Evolutionary conservation across 2,113 vertebrate genomes (phyloP), one percentile per base, ranked within the genome.

Genomic region (Gopherus evgoodei): DNA sequence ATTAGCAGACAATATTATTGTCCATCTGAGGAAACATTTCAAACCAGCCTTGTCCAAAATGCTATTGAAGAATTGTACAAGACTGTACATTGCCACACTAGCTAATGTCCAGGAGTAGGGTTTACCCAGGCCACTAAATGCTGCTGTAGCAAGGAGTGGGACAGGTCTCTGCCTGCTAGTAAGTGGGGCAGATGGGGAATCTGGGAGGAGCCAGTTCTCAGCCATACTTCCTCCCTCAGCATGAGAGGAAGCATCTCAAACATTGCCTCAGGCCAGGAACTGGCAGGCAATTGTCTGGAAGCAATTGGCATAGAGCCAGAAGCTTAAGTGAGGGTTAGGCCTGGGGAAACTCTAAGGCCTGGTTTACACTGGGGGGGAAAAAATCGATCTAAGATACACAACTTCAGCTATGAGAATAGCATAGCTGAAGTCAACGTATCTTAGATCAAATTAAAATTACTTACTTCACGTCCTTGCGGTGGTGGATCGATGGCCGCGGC

Each of bases 281-380:
- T 92, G 95, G 94, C 87, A 94, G 94, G 88, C 96, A 97, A 96
- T 96, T 96, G 95, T 95, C 78, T 97, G 93, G 95, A 95, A 96
- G 94, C 87, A 95, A 86, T 82, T 53, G 97, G 95, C 88, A 84
- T 75, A 79, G 94, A 96, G 93, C 72, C 96, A 88, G 57, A 27
- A 94, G 94, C 95, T 85, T 95, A 93, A 96, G 93, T 17, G 0
- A 87, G 49, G 81, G 62, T 88, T 56, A 81, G 78, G 21, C 75
- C 44, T n/a, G 79, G 72, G 83, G 75, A 84, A 90, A 95, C 91
- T 95, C 91, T 95, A 94, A 95, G 91, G 47, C 47, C 47, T 49
- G 47, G 47, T 49, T 10, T 49, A 49, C 10, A 11, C 47, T 49
- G 47, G 47, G 10, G 47, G 47, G 47, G 47, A 11, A 3, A 47